A percentile compares a stretch with the other conserved stretches of the same genome.
Evolutionary conservation across 2,888 invertebrate species (phyloP).

Genomic region (Cinara cedri): DNA sequence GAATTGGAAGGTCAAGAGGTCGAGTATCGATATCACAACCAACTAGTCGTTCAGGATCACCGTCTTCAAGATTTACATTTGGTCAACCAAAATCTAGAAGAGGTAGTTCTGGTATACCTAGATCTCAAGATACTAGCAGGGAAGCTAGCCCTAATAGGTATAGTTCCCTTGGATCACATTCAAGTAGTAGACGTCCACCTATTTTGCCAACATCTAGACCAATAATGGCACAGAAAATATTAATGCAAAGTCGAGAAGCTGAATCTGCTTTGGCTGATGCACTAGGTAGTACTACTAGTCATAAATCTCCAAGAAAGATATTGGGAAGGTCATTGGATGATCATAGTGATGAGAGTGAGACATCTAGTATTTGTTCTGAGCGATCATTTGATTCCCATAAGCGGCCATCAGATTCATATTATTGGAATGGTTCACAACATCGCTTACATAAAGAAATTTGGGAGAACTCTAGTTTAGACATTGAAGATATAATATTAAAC

Average conservation of each 20-base stretch:
- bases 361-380: constrained; percentile 94
- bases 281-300: constrained; percentile 64
- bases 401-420: constrained; percentile 79
- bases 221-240: constrained; percentile 79
- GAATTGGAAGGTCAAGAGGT: constrained; percentile 66
- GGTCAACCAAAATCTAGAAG: constrained; percentile 68
- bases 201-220: constrained; percentile 65
- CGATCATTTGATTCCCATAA: constrained; percentile 83
- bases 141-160: constrained; percentile 65
- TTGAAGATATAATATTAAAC: constrained; percentile 82
- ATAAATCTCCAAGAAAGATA: constrained; percentile 56
- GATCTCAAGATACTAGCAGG: constrained; percentile 61
- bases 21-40: constrained; percentile 86
- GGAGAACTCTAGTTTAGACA: constrained; percentile 68
- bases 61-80: constrained; percentile 77
- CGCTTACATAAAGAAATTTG: constrained; percentile 71
- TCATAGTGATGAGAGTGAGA: constrained; percentile 81
- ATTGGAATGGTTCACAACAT: constrained; percentile 82
- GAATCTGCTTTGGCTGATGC: constrained; percentile 74
- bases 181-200: constrained; percentile 60
- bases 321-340: constrained; percentile 67
- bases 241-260: constrained; percentile 86
- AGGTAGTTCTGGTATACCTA: constrained; percentile 61
- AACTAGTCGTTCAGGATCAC: constrained; percentile 91
- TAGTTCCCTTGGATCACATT: constrained; percentile 52